phyloP scores from a whole-genome alignment of 2,113 vertebrate species.

The Empidonax traillii region DNA sequence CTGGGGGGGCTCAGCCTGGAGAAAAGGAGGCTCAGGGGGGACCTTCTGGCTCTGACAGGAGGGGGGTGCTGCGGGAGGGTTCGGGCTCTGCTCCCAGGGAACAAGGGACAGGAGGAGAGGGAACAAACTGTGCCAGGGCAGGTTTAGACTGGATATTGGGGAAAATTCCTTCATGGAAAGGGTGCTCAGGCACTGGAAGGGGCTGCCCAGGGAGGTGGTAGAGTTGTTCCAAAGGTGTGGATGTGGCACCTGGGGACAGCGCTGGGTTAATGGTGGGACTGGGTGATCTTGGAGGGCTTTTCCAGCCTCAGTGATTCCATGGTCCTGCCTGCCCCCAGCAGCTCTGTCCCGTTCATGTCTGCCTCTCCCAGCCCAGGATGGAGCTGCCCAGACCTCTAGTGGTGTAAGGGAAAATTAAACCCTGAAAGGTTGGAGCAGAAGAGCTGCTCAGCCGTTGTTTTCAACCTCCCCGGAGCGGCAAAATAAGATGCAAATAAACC shows the following conservation, averaged over 20 bases:
- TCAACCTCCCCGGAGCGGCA: not conserved
- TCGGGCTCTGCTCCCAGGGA: not conserved
- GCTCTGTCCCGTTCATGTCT: not conserved
- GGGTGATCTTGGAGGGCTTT: not conserved
- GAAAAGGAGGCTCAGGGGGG: not conserved
- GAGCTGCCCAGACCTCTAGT: slow-evolving; percentile 41
- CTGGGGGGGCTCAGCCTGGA: not conserved
- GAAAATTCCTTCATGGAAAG: not conserved
- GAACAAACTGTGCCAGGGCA: not conserved
- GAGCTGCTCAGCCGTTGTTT: not conserved
- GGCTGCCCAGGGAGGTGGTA: not conserved
- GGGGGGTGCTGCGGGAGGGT: fast-evolving
- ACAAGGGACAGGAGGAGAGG: not conserved
- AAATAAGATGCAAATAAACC: not conserved
- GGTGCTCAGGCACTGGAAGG: not conserved
- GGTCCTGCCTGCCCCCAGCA: not conserved
- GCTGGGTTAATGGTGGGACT: not conserved
- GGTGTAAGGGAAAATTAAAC: not conserved
- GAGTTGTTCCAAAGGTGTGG: not conserved
- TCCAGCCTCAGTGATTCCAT: not conserved
- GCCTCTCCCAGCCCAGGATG: not conserved
- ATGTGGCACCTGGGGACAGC: not conserved
- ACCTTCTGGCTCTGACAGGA: not conserved
- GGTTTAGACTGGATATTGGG: not conserved
- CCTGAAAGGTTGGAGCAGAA: not conserved